These are phyloP conservation scores for Ceyx erithaca DNA, from an alignment of 2,797 vertebrate genomes.

Conservation along the genomic window DNA sequence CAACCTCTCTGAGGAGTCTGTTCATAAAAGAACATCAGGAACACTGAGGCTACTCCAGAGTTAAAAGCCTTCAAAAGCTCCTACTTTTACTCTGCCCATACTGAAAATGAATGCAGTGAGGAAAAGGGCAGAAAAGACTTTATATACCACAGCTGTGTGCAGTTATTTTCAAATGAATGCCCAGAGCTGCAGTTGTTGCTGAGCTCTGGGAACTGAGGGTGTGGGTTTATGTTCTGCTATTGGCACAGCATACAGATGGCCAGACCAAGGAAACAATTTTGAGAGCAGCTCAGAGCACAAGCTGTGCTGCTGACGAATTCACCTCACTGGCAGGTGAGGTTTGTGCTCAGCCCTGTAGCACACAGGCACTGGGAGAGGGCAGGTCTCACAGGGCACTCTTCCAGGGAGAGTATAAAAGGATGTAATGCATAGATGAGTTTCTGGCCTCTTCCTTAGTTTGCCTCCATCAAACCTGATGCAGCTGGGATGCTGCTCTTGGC, in stretches of 20 bases:
- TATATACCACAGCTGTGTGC: background rate
- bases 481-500: rapidly evolving
- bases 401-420: no score
- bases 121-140: background rate
- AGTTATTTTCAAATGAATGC: rapidly evolving
- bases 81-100: background rate
- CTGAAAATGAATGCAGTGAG: background rate
- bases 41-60: background rate
- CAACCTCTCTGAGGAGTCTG: no score
- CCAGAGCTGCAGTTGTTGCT: background rate
- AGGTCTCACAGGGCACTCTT: rapidly evolving
- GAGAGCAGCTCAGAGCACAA: background rate
- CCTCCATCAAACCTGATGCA: background rate
- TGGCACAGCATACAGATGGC: no score
- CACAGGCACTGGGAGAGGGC: background rate
- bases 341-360: background rate
- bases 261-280: background rate
- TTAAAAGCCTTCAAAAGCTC: background rate
- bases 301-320: rapidly evolving
- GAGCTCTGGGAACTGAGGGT: background rate
- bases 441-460: background rate
- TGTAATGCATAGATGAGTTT: rapidly evolving
- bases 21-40: background rate
- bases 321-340: rapidly evolving
- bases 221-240: background rate